Conservation (phyloP, 2,113 vertebrate genomes). For the Scolopax mira region DNA sequence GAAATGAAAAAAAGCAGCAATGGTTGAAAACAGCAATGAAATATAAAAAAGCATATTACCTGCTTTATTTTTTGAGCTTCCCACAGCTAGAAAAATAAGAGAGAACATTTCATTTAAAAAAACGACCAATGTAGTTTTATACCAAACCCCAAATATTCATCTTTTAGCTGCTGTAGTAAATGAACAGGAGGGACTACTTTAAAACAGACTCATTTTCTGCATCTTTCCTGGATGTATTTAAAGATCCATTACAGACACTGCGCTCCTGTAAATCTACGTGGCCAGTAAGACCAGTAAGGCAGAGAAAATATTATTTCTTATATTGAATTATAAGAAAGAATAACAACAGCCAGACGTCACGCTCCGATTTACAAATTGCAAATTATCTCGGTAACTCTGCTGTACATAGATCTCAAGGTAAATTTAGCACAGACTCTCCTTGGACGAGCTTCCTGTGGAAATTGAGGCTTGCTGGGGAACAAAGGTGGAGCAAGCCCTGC, state of each 20-base stretch:
- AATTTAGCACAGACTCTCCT: not conserved
- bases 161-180: not conserved
- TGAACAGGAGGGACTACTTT: fast-evolving
- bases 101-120: not conserved
- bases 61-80: constrained; percentile 94
- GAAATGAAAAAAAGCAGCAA: not conserved
- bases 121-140: not conserved
- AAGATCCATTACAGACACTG: not conserved
- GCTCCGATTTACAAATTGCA: not conserved
- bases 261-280: not conserved
- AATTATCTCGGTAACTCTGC: not conserved
- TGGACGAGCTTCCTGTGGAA: not conserved
- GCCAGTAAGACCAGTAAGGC: not conserved
- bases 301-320: not conserved
- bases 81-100: constrained; percentile 82
- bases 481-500: not conserved
- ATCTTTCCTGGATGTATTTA: not conserved
- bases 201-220: not conserved
- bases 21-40: not conserved
- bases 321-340: not conserved
- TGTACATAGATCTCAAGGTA: not conserved
- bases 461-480: not conserved
- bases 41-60: constrained; percentile 64
- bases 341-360: not conserved
- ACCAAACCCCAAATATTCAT: not conserved